Conservation (phyloP, 2,797 vertebrate species). For the Pelobates cultripes region DNA sequence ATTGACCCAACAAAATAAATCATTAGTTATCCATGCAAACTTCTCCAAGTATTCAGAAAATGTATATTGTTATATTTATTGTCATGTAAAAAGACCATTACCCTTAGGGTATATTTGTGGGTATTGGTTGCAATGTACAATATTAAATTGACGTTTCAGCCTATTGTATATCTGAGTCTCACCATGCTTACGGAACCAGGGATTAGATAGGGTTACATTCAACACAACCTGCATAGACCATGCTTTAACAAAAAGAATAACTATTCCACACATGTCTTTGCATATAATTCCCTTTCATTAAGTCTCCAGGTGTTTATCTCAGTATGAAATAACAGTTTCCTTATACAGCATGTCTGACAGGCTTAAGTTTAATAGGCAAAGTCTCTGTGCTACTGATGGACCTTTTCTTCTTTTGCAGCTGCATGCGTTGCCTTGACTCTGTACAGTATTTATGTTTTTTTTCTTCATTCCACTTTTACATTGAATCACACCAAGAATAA, state of each 20-base stretch:
- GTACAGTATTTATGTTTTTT: background rate
- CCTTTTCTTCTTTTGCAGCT: background rate
- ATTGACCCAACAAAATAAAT: slow-evolving; percentile 17
- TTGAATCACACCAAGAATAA: background rate
- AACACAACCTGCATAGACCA: slow-evolving; percentile 23
- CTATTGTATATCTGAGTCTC: slow-evolving; percentile 13
- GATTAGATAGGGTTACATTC: slow-evolving; percentile 31
- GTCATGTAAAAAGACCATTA: background rate
- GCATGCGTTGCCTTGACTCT: too few species aligned
- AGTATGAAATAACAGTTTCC: slow-evolving; percentile 19
- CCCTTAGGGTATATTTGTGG: slow-evolving; percentile 5
- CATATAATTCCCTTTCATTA: slow-evolving; percentile 29
- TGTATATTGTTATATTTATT: slow-evolving; percentile 27
- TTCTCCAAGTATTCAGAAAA: slow-evolving; percentile 14
- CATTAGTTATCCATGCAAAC: slow-evolving; percentile 19
- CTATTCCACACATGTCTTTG: slow-evolving; percentile 23
- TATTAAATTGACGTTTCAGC: slow-evolving; percentile 13
- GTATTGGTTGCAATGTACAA: slow-evolving; percentile 14
- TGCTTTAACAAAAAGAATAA: slow-evolving; percentile 25
- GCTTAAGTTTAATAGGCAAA: slow-evolving; percentile 1
- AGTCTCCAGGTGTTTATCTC: slow-evolving; percentile 20
- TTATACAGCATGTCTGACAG: slow-evolving; percentile 11
- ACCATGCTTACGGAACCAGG: slow-evolving; percentile 29
- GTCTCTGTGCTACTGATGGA: background rate
- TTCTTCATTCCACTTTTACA: background rate